Evolutionary conservation across 2,113 vertebrate species (phyloP).

Genomic region (Prinia subflava): DNA sequence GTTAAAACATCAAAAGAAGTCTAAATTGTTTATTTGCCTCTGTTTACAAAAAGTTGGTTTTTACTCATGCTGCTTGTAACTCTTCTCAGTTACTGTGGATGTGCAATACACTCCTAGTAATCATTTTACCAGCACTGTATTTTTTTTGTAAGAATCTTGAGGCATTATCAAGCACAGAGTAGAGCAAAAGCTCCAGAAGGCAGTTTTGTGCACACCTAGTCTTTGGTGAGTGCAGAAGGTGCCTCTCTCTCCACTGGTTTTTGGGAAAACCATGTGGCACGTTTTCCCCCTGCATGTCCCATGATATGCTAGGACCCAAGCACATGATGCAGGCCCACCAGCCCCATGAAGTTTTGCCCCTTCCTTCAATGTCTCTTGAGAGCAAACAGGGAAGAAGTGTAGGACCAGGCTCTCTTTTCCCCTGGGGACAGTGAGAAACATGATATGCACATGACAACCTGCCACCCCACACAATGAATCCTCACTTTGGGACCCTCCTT

Average conservation of each 20-base stretch:
- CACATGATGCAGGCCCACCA: accelerated
- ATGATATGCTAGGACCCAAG: not conserved
- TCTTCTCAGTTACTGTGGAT: not conserved
- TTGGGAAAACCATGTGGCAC: not conserved
- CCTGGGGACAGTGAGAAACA: not conserved
- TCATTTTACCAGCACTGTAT: not conserved
- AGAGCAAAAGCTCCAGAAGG: not conserved
- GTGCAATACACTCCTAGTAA: not conserved
- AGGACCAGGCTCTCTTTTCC: not conserved
- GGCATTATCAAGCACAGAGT: not conserved
- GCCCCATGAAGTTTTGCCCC: not conserved
- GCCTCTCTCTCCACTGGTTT: not conserved
- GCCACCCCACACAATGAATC: not conserved
- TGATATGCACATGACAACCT: not conserved
- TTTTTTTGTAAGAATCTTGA: not conserved
- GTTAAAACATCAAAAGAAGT: not conserved
- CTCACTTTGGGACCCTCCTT: not conserved
- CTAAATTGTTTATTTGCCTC: not conserved
- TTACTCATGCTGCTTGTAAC: not conserved
- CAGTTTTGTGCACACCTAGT: not conserved
- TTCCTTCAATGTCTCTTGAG: not conserved
- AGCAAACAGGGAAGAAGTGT: not conserved
- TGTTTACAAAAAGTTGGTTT: not conserved
- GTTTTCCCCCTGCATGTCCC: accelerated
- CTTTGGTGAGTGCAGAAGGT: not conserved